A percentile compares a stretch with the other conserved stretches of the same genome.
Conservation (phyloP, 1,140 invertebrate genomes). For the Xylocopa sonorina region DNA sequence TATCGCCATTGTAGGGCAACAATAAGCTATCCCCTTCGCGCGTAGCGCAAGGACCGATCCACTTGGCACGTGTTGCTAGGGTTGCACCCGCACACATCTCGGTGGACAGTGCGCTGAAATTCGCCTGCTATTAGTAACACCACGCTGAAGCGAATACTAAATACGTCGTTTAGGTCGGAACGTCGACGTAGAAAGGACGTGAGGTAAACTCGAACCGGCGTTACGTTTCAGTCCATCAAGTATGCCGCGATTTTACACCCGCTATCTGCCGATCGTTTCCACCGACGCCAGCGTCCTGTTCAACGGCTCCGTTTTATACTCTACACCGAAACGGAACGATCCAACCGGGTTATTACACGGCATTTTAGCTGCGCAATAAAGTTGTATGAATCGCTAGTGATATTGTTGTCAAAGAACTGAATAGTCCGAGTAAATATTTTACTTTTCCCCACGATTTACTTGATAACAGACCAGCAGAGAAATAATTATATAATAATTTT, state of each 20-base stretch:
- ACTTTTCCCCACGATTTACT: no score
- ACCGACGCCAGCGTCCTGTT: neutral
- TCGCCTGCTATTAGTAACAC: constrained; percentile 64
- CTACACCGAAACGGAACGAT: no score
- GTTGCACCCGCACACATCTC: constrained; percentile 16
- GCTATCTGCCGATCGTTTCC: constrained; percentile 9
- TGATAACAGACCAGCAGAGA: no score
- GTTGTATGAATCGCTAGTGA: constrained; percentile 16
- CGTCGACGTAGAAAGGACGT: neutral
- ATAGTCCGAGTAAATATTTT: neutral
- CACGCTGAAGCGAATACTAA: constrained; percentile 65
- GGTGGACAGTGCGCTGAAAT: constrained; percentile 51
- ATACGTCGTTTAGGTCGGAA: constrained; percentile 56
- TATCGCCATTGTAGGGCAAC: constrained; percentile 57
- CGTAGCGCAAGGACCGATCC: constrained; percentile 19
- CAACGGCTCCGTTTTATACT: constrained; percentile 2
- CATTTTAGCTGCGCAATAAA: neutral
- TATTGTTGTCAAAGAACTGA: constrained; percentile 26
- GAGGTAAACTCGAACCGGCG: neutral
- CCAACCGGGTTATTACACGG: neutral
- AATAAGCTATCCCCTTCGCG: constrained; percentile 49
- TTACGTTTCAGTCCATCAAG: constrained; percentile 10
- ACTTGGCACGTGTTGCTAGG: constrained; percentile 47
- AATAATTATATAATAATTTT: no score
- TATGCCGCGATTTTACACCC: constrained; percentile 22